Evolutionary conservation across 2,888 invertebrate species (phyloP).

Genomic region (Himalopsyche japonica): DNA sequence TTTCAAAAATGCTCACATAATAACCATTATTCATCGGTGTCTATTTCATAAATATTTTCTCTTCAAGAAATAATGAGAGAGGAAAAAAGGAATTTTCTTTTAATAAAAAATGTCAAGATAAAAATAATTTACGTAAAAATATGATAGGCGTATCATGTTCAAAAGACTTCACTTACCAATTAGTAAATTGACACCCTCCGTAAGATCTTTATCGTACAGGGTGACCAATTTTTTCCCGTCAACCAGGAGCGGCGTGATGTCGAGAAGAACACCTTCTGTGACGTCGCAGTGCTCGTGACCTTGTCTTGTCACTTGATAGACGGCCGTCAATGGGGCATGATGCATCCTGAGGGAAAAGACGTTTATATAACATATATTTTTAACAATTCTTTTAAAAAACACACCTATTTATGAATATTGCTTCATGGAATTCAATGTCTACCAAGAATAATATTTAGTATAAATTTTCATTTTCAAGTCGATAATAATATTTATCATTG

Average conservation of each 20-base stretch:
- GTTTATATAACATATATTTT: not conserved
- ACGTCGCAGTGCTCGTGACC: slow-evolving; percentile 74
- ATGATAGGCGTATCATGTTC: not conserved
- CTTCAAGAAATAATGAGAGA: too few relatives aligned
- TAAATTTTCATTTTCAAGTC: too few relatives aligned
- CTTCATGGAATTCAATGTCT: too few relatives aligned
- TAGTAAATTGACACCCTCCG: slow-evolving; percentile 72
- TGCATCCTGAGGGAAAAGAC: slow-evolving; percentile 52
- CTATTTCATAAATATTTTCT: too few relatives aligned
- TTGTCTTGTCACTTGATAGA: slow-evolving; percentile 72
- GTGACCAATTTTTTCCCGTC: slow-evolving; percentile 69
- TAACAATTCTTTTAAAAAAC: too few relatives aligned
- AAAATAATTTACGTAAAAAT: not conserved
- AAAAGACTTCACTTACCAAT: slow-evolving; percentile 61
- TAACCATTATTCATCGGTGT: too few relatives aligned
- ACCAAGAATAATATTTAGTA: too few relatives aligned
- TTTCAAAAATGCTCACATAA: too few relatives aligned
- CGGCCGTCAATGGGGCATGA: slow-evolving; percentile 62
- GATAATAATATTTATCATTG: too few relatives aligned
- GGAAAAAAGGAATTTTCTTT: too few relatives aligned
- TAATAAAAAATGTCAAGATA: not conserved
- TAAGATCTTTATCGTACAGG: slow-evolving; percentile 72
- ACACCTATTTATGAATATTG: too few relatives aligned
- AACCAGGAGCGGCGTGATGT: slow-evolving; percentile 70
- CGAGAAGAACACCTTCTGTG: slow-evolving; percentile 69